Evolutionary conservation across 2,888 invertebrate species (phyloP).

Genomic region (Agrochola circellaris): DNA sequence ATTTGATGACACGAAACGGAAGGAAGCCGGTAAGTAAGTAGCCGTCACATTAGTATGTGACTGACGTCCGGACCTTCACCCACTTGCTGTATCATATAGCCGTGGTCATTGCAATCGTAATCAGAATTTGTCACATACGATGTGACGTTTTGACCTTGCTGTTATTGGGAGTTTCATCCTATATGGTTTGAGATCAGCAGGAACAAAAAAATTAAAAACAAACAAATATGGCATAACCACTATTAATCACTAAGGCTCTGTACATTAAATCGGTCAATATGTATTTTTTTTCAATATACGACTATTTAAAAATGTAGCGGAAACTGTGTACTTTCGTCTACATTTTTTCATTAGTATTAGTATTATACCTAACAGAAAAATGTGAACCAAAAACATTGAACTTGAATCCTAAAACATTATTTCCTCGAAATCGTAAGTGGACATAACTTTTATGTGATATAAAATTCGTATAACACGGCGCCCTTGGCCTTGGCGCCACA

Average conservation of each 20-base stretch:
- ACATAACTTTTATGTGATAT: conserved; percentile 39
- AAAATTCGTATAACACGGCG: conserved; percentile 31
- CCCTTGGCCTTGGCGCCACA: conserved; percentile 57
- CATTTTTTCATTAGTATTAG: too few species aligned
- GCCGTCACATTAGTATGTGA: conserved; percentile 76
- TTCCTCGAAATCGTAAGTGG: conserved; percentile 34
- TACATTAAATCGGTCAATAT: too few species aligned
- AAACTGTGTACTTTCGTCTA: too few species aligned
- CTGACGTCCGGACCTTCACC: conserved; percentile 78
- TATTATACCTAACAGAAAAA: too few species aligned
- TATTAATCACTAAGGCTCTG: too few species aligned
- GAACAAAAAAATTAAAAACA: neutral
- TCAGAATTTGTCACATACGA: conserved; percentile 63
- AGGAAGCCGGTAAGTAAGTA: conserved; percentile 66
- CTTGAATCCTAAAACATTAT: conserved; percentile 17
- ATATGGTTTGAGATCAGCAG: neutral
- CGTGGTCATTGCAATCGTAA: conserved; percentile 65
- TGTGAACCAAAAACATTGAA: conserved; percentile 34
- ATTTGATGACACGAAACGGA: conserved; percentile 65
- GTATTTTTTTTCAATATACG: too few species aligned
- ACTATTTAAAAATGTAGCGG: too few species aligned
- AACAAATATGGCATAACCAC: neutral
- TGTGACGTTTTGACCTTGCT: conserved; percentile 49
- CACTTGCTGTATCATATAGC: conserved; percentile 67
- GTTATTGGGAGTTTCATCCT: conserved; percentile 36